A percentile compares a stretch with the other conserved stretches of the same genome.
phyloP scores from a whole-genome alignment of 2,113 vertebrate genomes.

The Parotia lawesii region DNA sequence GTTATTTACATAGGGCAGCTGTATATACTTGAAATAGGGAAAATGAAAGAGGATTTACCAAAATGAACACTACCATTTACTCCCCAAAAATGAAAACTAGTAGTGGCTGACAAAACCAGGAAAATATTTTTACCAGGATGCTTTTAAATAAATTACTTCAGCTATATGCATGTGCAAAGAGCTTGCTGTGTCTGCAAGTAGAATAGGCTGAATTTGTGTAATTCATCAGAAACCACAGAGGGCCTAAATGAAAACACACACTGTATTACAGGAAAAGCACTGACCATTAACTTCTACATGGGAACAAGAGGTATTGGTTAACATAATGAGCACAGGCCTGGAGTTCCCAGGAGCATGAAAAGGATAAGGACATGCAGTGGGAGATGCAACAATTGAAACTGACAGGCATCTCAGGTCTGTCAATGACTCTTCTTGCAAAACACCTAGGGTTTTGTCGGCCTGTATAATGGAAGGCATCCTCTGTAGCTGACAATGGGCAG shows the following conservation, averaged over 20 bases:
- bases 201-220: not conserved
- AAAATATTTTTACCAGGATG: not conserved
- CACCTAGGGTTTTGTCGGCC: not conserved
- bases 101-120: not conserved
- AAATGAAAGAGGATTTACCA: not conserved
- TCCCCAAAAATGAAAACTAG: not conserved
- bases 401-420: not conserved
- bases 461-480: not conserved
- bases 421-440: not conserved
- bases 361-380: not conserved
- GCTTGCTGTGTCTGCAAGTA: not conserved
- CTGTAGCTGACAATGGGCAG: not conserved
- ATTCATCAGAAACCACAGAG: not conserved
- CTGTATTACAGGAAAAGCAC: slow-evolving; percentile 2
- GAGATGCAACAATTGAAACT: not conserved
- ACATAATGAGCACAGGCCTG: not conserved
- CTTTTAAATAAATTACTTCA: not conserved
- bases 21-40: not conserved
- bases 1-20: not conserved
- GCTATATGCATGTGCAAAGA: not conserved
- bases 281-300: not conserved
- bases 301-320: not conserved
- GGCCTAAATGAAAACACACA: not conserved
- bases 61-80: not conserved
- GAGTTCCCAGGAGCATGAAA: not conserved